A percentile compares a stretch with the other conserved stretches of the same genome.
Conservation (phyloP, 2,888 invertebrate species). For the Drosophila birchii region DNA sequence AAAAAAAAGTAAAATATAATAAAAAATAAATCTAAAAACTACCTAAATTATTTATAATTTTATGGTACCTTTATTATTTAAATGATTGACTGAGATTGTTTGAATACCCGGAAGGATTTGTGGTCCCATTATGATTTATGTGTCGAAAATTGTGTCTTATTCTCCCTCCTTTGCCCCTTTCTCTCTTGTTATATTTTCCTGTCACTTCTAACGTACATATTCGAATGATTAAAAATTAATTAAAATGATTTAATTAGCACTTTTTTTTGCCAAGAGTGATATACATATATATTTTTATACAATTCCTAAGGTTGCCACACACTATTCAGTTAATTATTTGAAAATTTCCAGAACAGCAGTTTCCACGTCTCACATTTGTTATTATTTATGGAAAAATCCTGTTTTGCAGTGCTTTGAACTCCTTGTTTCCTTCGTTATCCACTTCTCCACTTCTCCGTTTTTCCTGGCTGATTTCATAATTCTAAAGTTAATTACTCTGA, state of each 20-base stretch:
- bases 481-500: constrained; percentile 21
- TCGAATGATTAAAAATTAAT: constrained; percentile 9
- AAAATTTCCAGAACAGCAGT: neutral
- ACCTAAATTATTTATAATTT: constrained; percentile 81
- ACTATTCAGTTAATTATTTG: neutral
- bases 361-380: constrained; percentile 3
- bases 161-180: constrained; percentile 1
- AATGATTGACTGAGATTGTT: constrained; percentile 30
- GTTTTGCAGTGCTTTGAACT: constrained; percentile 29
- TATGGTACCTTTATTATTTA: constrained; percentile 51
- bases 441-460: neutral
- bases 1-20: constrained; percentile 9
- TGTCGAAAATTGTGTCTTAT: constrained; percentile 7
- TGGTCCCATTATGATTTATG: constrained; percentile 20
- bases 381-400: neutral
- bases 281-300: neutral
- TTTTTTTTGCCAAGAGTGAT: neutral
- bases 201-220: constrained; percentile 7
- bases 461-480: constrained; percentile 12
- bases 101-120: constrained; percentile 11
- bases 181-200: constrained; percentile 24
- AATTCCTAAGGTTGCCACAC: constrained; percentile 4
- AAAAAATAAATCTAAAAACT: constrained; percentile 66
- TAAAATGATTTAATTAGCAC: constrained; percentile 4
- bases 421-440: constrained; percentile 8